Evolutionary conservation across 2,797 vertebrate species (phyloP).

Genomic region (Chiloscyllium punctatum): DNA sequence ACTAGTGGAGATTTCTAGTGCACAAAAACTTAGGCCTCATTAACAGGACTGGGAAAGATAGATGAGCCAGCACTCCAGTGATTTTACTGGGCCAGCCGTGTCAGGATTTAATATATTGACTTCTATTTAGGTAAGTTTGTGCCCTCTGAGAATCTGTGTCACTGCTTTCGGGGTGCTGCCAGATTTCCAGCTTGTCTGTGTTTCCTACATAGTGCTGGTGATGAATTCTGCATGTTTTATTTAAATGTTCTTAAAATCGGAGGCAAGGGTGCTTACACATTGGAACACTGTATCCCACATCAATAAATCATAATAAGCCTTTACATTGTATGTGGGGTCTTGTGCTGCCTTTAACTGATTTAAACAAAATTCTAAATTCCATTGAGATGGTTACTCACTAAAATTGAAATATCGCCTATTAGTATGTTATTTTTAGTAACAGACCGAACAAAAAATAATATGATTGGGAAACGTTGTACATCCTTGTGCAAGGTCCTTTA

Average conservation of each 20-base stretch:
- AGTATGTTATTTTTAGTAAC: neutral
- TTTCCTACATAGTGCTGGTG: neutral
- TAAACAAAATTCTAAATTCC: neutral
- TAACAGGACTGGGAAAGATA: conserved; percentile 50
- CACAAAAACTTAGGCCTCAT: conserved; percentile 48
- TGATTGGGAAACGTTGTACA: neutral
- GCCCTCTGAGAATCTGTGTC: neutral
- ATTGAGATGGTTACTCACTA: neutral
- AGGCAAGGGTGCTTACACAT: neutral
- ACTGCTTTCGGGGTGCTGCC: neutral
- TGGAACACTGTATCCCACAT: neutral
- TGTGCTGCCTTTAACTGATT: neutral
- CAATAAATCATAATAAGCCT: conserved; percentile 29
- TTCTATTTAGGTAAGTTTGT: conserved; percentile 39
- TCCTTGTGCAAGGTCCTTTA: neutral
- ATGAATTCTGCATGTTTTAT: conserved; percentile 21
- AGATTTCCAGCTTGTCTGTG: neutral
- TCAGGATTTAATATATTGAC: conserved; percentile 49
- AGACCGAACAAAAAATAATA: neutral
- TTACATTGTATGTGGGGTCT: neutral
- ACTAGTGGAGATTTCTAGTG: conserved; percentile 45
- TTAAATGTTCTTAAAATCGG: neutral
- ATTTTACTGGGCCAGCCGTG: conserved; percentile 43
- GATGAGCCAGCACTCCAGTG: conserved; percentile 45
- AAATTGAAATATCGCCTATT: neutral